Base-by-base conservation (phyloP, 2,797 vertebrate species). In the Neosilurus hyrtlii region DNA sequence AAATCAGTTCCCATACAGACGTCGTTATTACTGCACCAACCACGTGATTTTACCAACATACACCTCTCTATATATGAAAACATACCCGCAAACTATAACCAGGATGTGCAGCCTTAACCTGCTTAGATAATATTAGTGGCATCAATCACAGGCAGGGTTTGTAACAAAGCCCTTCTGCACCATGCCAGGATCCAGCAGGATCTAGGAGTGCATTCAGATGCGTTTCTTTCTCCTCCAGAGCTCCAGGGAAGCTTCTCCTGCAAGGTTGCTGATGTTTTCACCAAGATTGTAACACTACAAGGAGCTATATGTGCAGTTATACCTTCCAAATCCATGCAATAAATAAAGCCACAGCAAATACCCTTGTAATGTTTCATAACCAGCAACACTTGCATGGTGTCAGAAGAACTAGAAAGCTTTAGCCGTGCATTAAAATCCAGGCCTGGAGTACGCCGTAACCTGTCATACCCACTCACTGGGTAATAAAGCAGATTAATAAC, bases 141-240 rank as follows among this genome's bases (percentile, higher is more conserved):
- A 86, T 87, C 84, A 83, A 62, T 85, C 74, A 80, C 80, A 81
- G 78, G 65, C 74, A 82, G 62, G 73, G 66, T 76, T 88, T 89
- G 88, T 91, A 93, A 92, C 93, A 92, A 93, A 92, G 92, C 91
- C 30, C 85, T 80, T 71, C 80, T 76, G 81, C 83, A 81, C 81
- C 84, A 74, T 82, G 74, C 65, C 84, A 82, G 81, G 81, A n/a
- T 81, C 49, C 9, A 59, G 16, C 80, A 52, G 59, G 35, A 22
- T 49, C 4, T 30, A 70, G 24, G 37, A n/a, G 35, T 35, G 52
- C 26, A 51, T 52, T 43, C n/a, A 26, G 20, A 57, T 61, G 49
- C n/a, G n/a, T 78, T 35, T 35, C 9, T 56, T 63, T 43, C 43
- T 43, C 43, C 8, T 43, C 43, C 43, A 9, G 30, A 35, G 57